Evolutionary conservation across 1,140 invertebrate genomes (phyloP).

Genomic region (Plutomurus gul): DNA sequence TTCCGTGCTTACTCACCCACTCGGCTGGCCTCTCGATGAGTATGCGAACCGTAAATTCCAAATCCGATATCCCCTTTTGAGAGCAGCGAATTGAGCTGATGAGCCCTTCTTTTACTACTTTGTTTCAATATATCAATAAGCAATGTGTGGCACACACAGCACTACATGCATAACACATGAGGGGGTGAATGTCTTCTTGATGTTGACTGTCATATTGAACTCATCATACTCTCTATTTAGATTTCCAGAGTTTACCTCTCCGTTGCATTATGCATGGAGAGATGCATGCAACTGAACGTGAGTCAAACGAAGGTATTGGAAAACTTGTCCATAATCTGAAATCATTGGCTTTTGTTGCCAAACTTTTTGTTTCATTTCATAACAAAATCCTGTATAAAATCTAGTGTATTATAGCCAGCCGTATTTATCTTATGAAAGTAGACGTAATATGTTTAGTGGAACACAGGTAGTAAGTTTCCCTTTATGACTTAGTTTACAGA

Average conservation of each 20-base stretch:
- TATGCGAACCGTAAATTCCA: background rate
- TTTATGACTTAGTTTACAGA: no score
- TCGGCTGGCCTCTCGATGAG: background rate
- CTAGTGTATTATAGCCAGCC: background rate
- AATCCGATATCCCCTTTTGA: background rate
- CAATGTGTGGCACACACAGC: background rate
- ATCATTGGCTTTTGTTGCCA: background rate
- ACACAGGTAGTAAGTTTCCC: no score
- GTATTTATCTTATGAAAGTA: background rate
- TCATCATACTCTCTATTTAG: constrained; percentile 18
- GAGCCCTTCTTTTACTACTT: constrained; percentile 8
- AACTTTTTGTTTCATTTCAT: constrained; percentile 14
- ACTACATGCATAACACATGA: constrained; percentile 18
- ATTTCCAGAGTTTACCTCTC: background rate
- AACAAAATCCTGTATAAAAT: background rate
- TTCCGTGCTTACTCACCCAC: background rate
- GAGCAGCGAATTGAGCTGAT: background rate
- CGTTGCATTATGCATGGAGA: constrained; percentile 1
- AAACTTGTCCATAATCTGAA: constrained; percentile 5
- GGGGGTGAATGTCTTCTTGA: constrained; percentile 19
- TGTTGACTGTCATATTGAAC: constrained; percentile 3
- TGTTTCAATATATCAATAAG: constrained; percentile 27
- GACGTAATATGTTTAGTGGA: no score
- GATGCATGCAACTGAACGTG: background rate
- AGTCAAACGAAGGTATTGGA: background rate